A percentile compares a stretch with the other conserved stretches of the same genome.
phyloP scores from a whole-genome alignment of 1,140 invertebrate genomes.

The Solenopsis invicta region DNA sequence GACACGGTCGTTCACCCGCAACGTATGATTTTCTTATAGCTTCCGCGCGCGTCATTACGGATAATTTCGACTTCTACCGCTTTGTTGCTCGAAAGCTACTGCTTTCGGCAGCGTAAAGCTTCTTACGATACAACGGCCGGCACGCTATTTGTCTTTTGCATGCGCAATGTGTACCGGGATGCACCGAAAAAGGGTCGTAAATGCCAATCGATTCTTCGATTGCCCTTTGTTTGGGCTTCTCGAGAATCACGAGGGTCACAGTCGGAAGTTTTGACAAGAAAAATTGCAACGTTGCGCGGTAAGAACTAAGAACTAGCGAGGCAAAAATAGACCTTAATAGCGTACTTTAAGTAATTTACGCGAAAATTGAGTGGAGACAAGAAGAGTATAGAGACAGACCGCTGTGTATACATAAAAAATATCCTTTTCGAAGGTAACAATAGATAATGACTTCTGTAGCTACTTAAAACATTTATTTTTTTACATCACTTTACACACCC shows the following conservation, averaged over 20 bases:
- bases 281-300: conserved; percentile 38
- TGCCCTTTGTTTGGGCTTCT: not conserved
- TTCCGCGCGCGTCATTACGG: conserved; percentile 66
- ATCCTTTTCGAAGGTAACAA: not conserved
- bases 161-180: not conserved
- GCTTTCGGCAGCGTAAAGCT: conserved; percentile 34
- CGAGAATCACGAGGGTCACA: not conserved
- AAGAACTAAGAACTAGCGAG: not conserved
- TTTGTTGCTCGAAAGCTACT: not conserved
- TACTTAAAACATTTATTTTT: not conserved
- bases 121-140: conserved; percentile 24
- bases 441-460: not conserved
- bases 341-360: conserved; percentile 23
- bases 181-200: not conserved
- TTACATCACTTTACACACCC: not conserved
- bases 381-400: not conserved
- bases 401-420: not conserved
- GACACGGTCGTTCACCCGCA: conserved; percentile 74
- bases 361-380: conserved; percentile 15
- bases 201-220: conserved; percentile 11
- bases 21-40: conserved; percentile 73
- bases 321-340: not conserved
- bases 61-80: conserved; percentile 54
- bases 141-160: conserved; percentile 59
- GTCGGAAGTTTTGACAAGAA: not conserved